Base-by-base conservation (phyloP, 2,888 invertebrate species). In the Drosophila mayaguana region DNA sequence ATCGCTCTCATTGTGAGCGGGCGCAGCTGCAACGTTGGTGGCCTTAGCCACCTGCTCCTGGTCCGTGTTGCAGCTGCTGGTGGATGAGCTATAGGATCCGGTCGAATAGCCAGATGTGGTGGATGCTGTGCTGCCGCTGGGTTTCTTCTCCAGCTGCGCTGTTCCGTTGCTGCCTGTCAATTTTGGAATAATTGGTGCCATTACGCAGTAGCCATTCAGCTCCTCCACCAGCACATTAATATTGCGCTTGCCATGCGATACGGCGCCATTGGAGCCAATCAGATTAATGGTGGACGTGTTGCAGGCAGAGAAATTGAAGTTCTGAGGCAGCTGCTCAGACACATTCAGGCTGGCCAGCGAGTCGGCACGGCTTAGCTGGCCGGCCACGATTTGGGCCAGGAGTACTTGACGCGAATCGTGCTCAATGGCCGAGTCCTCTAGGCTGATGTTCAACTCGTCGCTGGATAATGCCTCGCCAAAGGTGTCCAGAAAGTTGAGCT, bases 251-350 rank as follows among this genome's bases (percentile, higher is more conserved):
- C 59, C 62, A 46, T 86, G 84, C 1, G 76, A 70, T 2, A 81
- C 81, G 6, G 92, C 92, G 2, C 93, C 85, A 80, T 91, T 90
- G 6, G 92, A 81, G 2, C 93, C 93, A 55, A 93, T 82, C 20
- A 93, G 87, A 86, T 93, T 93, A 0, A 93, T 91, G 12, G 89
- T 90, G 0, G 93, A 93, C 14, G 90, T 80, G 69, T 93, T 93
- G 50, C 90, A 91, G 9, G 93, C 93, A 0, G 93, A 93, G 61
- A 93, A 91, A 72, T 93, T 93, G 46, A 93, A 93, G 75, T 92
- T 93, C 36, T 90, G 81, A 16, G 92, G 90, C 50, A 93, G 81
- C 51, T 91, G 91, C 61, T 90, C 85, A 0, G 93, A 93, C 25
- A 93, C 84, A 78, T 93, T 93, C 2, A 93, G 69, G 62, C 91